Percentiles rank a stretch among this genome's conserved stretches.
phyloP scores from a whole-genome alignment of 2,113 vertebrate genomes.

The Gadus chalcogrammus region DNA sequence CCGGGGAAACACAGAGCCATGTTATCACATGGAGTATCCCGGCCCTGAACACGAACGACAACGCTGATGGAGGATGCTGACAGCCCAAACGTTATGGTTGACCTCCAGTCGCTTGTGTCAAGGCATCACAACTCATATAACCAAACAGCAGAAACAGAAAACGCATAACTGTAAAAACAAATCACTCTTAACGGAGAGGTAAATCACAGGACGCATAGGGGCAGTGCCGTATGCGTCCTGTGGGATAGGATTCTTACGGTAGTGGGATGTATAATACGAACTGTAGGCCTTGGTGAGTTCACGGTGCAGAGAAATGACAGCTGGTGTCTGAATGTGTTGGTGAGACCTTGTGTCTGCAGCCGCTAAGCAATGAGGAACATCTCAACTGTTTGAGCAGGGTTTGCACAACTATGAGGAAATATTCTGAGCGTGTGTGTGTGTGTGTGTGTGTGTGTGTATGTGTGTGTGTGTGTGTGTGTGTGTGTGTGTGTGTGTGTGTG shows the following conservation, averaged over 20 bases:
- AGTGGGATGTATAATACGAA: conserved; percentile 5
- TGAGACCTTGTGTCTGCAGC: too few species aligned
- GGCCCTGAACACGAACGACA: too few species aligned
- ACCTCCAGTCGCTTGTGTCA: conserved; percentile 9
- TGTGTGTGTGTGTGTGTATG: not conserved
- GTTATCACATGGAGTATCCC: too few species aligned
- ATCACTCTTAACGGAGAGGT: conserved; percentile 2
- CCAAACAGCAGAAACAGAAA: not conserved
- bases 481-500: not conserved
- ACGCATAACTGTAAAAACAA: not conserved
- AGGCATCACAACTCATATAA: not conserved
- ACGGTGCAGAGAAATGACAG: too few species aligned
- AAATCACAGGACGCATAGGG: not conserved
- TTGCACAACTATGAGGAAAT: too few species aligned
- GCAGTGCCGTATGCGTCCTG: not conserved
- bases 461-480: not conserved
- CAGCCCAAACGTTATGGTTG: not conserved
- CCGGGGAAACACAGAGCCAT: too few species aligned
- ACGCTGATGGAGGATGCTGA: not conserved
- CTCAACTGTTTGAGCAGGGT: too few species aligned
- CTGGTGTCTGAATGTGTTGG: too few species aligned
- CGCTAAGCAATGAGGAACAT: too few species aligned
- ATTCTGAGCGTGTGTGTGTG: too few species aligned
- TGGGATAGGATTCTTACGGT: too few species aligned
- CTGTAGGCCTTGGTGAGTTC: not conserved